Conservation (phyloP, 2,888 invertebrate species). For the Deilephila porcellus region DNA sequence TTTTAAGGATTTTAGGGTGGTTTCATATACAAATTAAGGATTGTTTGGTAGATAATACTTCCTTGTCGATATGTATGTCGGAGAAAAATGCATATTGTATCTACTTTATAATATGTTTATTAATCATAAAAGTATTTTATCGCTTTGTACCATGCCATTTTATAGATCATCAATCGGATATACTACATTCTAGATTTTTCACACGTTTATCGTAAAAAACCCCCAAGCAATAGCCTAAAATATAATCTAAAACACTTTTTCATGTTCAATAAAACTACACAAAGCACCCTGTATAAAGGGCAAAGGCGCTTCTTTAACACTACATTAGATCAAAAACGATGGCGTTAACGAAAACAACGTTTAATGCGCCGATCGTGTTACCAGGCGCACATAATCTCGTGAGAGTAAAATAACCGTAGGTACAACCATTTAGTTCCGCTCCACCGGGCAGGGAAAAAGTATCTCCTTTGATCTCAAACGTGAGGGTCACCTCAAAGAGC, state of each 20-base stretch:
- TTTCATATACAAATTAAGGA: too few relatives aligned
- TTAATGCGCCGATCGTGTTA: conserved; percentile 9
- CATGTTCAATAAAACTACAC: neutral
- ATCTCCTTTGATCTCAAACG: conserved; percentile 40
- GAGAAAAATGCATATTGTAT: too few relatives aligned
- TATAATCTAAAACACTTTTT: neutral
- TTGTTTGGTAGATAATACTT: too few relatives aligned
- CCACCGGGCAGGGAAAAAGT: conserved; percentile 34
- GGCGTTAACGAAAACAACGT: conserved; percentile 8
- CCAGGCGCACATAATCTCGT: conserved; percentile 21
- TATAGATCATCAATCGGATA: too few relatives aligned
- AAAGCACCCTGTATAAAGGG: neutral
- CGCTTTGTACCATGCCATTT: too few relatives aligned
- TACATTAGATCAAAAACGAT: conserved; percentile 6
- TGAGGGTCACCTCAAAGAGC: conserved; percentile 16
- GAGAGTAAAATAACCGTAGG: neutral
- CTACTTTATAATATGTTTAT: too few relatives aligned
- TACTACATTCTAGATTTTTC: too few relatives aligned
- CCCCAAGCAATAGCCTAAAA: neutral
- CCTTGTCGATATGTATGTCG: too few relatives aligned
- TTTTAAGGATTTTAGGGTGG: too few relatives aligned
- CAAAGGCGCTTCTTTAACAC: conserved; percentile 16
- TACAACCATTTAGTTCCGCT: conserved; percentile 34
- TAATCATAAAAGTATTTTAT: too few relatives aligned
- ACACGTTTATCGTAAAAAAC: too few relatives aligned